Evolutionary conservation across 2,797 vertebrate genomes (phyloP).

Genomic region (Megalops cyprinoides): DNA sequence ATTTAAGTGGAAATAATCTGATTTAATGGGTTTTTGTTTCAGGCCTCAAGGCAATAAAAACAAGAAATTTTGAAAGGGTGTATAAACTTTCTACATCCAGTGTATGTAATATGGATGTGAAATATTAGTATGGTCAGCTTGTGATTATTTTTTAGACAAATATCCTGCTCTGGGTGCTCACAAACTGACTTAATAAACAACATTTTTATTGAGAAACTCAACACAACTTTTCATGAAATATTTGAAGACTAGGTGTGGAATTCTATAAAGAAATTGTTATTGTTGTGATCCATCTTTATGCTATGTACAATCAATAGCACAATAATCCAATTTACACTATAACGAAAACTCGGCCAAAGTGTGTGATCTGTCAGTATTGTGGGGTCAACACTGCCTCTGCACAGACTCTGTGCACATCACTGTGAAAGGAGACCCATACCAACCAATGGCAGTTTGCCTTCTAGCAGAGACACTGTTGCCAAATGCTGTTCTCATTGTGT

Average conservation of each 20-base stretch:
- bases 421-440: slow-evolving; percentile 46
- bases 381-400: neutral
- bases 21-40: too few species aligned
- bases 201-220: neutral
- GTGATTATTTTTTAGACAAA: neutral
- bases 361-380: slow-evolving; percentile 7
- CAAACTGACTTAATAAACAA: neutral
- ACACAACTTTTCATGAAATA: neutral
- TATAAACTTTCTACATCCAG: neutral
- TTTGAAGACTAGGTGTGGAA: neutral
- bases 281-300: neutral
- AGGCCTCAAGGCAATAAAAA: too few species aligned
- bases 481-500: slow-evolving; percentile 45
- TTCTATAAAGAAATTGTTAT: neutral
- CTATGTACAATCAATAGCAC: neutral
- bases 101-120: neutral
- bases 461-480: slow-evolving; percentile 24
- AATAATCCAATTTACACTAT: neutral
- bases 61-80: too few species aligned
- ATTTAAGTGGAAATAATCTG: too few species aligned
- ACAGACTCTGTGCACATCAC: neutral
- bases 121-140: neutral
- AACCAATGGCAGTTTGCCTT: slow-evolving; percentile 10
- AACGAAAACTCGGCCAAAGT: neutral
- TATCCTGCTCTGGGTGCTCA: neutral